Base-by-base conservation (phyloP, 2,797 vertebrate species). In the Tapera naevia region DNA sequence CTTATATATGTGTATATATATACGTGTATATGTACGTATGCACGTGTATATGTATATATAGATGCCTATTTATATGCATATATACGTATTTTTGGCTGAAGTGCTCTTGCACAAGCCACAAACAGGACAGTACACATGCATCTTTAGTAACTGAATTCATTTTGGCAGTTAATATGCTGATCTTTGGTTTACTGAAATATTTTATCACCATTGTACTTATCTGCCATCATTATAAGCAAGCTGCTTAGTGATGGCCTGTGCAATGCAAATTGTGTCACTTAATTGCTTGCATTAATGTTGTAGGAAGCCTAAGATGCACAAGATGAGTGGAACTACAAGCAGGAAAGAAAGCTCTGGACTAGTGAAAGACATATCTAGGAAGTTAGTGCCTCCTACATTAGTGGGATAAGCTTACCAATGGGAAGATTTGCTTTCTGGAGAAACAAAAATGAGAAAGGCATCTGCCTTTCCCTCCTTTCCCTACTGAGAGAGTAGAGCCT, bases 101-200 rank as follows among this genome's bases (percentile, higher is more conserved):
- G 56, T 79, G 24, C 48, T 85, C 48, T 66, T 94, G 89, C 39
- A 32, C 18, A 65, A 91, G 50, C 53, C 48, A 89, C 80, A 45
- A 91, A 80, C 60, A 88, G 45, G 39, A 46, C 23, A 37, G 60
- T 82, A 17, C 57, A 58, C 9, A 16, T 85, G 32, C 19, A 60
- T 62, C 67, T 90, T 91, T 48, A 78, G n/a, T 61, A 64, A 53
- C 14, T 67, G 21, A 89, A 80, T 70, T 73, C 3, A 35, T 85
- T 92, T 86, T 76, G 73, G 15, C 41, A 39, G 57, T 64, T 87
- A 91, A 32, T 56, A n/a, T 88, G 57, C 17, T 64, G 18, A 30
- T 88, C 82, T 92, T 71, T 64, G 41, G 57, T 83, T 64, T 86
- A 65, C 45, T 86, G 81, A 80, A 95, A 73, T 85, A 80, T 64